Conservation (phyloP, 2,797 vertebrate species). For the Masticophis lateralis region DNA sequence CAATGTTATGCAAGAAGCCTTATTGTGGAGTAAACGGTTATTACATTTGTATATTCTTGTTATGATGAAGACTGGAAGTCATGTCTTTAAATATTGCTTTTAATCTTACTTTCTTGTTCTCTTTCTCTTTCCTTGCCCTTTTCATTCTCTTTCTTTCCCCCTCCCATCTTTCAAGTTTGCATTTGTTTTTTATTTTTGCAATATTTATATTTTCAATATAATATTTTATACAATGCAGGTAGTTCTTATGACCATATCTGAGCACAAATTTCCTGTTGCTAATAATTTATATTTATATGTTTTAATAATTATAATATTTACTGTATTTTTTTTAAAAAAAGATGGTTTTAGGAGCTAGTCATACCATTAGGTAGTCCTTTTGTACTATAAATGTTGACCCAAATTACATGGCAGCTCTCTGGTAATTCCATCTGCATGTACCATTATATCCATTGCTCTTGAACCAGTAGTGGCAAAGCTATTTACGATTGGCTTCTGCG, state of each 20-base stretch:
- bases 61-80: not conserved
- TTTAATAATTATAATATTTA: not conserved
- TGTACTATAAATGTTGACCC: not conserved
- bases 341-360: not conserved
- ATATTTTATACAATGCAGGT: not conserved
- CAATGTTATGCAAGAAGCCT: constrained; percentile 50
- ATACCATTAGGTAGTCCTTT: not conserved
- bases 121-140: not conserved
- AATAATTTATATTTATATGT: not conserved
- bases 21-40: not conserved
- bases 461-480: not conserved
- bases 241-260: not conserved
- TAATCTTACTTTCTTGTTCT: not conserved
- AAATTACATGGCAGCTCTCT: not conserved
- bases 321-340: not conserved
- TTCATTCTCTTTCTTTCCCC: not conserved
- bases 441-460: not conserved
- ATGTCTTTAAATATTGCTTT: not conserved
- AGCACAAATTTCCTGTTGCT: not conserved
- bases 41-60: not conserved
- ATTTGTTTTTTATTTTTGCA: not conserved
- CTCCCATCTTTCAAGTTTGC: not conserved
- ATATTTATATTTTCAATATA: not conserved
- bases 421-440: not conserved
- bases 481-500: not conserved